A percentile compares a stretch with the other conserved stretches of the same genome.
Evolutionary conservation across 2,113 vertebrate species (phyloP).

Genomic region (Scortum barcoo): DNA sequence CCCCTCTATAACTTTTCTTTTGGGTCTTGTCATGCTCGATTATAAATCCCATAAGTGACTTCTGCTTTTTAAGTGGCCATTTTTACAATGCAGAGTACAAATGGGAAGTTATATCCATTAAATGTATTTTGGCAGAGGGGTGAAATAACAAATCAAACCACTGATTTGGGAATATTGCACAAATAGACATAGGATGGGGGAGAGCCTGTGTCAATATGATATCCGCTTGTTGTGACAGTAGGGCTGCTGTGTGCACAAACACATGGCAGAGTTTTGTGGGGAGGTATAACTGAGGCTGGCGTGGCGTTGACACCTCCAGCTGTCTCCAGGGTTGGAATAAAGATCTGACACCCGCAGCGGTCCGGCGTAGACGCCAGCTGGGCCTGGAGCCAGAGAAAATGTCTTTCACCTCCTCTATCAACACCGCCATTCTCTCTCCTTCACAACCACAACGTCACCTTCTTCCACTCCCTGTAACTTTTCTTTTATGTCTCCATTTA

Average conservation of each 20-base stretch:
- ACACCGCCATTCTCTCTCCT: constrained; percentile 47
- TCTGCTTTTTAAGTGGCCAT: constrained; percentile 55
- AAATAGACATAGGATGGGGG: constrained; percentile 17
- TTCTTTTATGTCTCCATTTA: constrained; percentile 46
- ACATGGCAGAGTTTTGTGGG: constrained; percentile 71
- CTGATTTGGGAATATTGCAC: constrained; percentile 10
- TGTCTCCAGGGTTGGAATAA: constrained; percentile 83
- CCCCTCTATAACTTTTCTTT: constrained; percentile 70
- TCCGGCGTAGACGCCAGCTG: constrained; percentile 78
- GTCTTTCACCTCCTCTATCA: constrained; percentile 72
- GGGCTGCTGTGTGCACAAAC: constrained; percentile 74
- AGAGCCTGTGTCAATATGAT: constrained; percentile 57
- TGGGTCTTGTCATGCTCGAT: constrained; percentile 73
- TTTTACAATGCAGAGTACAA: constrained; percentile 31
- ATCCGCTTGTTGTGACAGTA: constrained; percentile 82
- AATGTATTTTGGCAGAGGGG: background rate
- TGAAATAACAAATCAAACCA: constrained; percentile 15
- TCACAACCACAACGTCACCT: constrained; percentile 46
- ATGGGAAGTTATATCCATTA: constrained; percentile 11
- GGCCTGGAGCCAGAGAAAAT: constrained; percentile 80
- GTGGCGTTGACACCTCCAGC: constrained; percentile 85
- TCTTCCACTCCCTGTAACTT: constrained; percentile 26
- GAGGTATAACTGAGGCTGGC: constrained; percentile 74
- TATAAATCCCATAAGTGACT: constrained; percentile 67
- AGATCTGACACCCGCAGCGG: constrained; percentile 81